A percentile compares a stretch with the other conserved stretches of the same genome.
These are phyloP conservation scores for Odocoileus virginianus DNA, from an alignment of 2,113 vertebrate genomes.

Conservation along the genomic window DNA sequence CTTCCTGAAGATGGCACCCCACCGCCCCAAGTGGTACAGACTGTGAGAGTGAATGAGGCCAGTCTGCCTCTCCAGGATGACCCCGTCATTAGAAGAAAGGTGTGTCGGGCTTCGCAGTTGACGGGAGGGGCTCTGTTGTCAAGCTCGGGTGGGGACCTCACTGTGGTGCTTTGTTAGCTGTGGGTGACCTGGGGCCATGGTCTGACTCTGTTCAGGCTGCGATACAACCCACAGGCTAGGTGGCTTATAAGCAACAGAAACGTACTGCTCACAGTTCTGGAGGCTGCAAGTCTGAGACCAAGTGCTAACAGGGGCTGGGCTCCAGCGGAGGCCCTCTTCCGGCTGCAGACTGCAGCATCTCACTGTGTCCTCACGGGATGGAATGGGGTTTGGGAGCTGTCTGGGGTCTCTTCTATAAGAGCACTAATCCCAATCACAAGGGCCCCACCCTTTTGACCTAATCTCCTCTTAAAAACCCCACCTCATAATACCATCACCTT, in stretches of 20 bases:
- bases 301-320: not conserved
- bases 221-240: not conserved
- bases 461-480: not conserved
- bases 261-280: not conserved
- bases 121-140: not conserved
- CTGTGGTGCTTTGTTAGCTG: not conserved
- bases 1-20: not conserved
- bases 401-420: not conserved
- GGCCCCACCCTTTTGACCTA: not conserved
- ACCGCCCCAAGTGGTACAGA: not conserved
- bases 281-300: not conserved
- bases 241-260: not conserved
- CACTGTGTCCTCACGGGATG: not conserved
- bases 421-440: not conserved
- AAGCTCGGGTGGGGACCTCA: not conserved
- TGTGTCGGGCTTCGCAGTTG: not conserved
- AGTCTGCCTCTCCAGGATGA: not conserved
- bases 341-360: not conserved
- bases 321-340: not conserved
- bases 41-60: not conserved
- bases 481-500: not conserved
- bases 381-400: not conserved
- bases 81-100: not conserved
- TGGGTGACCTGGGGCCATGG: not conserved
- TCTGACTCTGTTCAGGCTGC: not conserved